A percentile compares a stretch with the other conserved stretches of the same genome.
phyloP scores from a whole-genome alignment of 2,888 invertebrate species.

The Agrotis segetum region DNA sequence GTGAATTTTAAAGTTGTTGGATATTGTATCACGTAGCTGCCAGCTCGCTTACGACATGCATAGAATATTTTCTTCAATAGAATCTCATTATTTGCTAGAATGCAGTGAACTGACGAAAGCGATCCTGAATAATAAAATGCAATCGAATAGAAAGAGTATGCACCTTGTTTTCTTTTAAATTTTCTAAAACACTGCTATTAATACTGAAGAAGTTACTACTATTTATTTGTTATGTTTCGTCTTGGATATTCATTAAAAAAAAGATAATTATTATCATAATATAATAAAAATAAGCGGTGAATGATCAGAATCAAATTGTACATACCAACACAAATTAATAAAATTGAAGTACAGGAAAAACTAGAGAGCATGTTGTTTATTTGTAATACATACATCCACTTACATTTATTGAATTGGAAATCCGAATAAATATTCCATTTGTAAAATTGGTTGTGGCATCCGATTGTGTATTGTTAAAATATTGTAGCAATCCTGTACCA shows the following conservation, averaged over 20 bases:
- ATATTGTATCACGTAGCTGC: constrained; percentile 35
- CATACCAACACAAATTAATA: not conserved
- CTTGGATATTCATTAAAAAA: no score
- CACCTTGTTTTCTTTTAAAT: constrained; percentile 15
- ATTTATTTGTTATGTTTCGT: not conserved
- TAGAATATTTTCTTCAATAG: constrained; percentile 37
- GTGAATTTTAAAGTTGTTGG: constrained; percentile 9
- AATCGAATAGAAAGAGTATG: constrained; percentile 32
- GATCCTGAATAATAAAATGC: constrained; percentile 37
- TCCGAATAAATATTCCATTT: constrained; percentile 36
- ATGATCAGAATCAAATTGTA: not conserved
- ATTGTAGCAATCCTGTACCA: constrained; percentile 4
- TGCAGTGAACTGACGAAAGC: constrained; percentile 40
- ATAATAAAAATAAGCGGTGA: no score
- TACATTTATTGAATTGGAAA: constrained; percentile 16
- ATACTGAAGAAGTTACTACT: constrained; percentile 14
- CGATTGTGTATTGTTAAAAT: constrained; percentile 25
- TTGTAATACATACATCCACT: constrained; percentile 9
- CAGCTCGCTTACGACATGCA: constrained; percentile 13
- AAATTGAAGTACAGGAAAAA: constrained; percentile 9
- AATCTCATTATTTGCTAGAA: constrained; percentile 46
- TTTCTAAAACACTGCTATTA: not conserved
- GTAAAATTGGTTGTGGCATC: constrained; percentile 34
- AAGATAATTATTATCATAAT: no score
- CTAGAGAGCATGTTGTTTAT: constrained; percentile 9